phyloP scores from a whole-genome alignment of 2,797 vertebrate species.

The Hemibagrus guttatus region DNA sequence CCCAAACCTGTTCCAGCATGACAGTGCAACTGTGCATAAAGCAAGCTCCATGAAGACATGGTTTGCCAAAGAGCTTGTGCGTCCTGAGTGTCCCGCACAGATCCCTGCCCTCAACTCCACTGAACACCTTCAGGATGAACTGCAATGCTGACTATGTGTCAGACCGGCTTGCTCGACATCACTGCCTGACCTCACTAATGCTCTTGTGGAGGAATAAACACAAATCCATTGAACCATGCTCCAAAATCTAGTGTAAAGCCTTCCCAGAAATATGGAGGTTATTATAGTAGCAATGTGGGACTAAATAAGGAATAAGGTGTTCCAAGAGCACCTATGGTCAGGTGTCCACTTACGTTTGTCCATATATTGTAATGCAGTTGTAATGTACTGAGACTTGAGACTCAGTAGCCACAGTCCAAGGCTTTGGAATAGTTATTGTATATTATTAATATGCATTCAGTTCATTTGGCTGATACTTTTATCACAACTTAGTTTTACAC shows the following conservation, averaged over 20 bases:
- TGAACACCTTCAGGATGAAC: not conserved
- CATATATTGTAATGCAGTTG: too few relatives aligned
- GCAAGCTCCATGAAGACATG: not conserved
- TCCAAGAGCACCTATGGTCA: not conserved
- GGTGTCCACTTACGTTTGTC: not conserved
- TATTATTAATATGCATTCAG: not conserved
- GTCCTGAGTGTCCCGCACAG: too few relatives aligned
- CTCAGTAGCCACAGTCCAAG: not conserved
- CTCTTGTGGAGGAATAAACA: not conserved
- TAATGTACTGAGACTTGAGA: too few relatives aligned
- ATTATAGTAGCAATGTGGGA: not conserved
- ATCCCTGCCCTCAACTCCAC: not conserved
- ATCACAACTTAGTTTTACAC: not conserved
- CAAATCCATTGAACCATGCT: not conserved
- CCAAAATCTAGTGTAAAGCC: not conserved
- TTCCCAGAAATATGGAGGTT: not conserved
- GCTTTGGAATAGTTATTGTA: not conserved
- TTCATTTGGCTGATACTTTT: not conserved
- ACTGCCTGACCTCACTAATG: not conserved
- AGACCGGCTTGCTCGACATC: not conserved
- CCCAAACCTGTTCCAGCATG: not conserved
- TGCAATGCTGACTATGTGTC: not conserved
- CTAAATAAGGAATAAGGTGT: not conserved
- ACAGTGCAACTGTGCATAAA: not conserved
- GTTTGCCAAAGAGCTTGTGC: too few relatives aligned